Percentiles rank a stretch among this genome's conserved stretches.
These are phyloP conservation scores for Saxidomus purpurata DNA, from an alignment of 1,140 invertebrate genomes.

Conservation along the genomic window DNA sequence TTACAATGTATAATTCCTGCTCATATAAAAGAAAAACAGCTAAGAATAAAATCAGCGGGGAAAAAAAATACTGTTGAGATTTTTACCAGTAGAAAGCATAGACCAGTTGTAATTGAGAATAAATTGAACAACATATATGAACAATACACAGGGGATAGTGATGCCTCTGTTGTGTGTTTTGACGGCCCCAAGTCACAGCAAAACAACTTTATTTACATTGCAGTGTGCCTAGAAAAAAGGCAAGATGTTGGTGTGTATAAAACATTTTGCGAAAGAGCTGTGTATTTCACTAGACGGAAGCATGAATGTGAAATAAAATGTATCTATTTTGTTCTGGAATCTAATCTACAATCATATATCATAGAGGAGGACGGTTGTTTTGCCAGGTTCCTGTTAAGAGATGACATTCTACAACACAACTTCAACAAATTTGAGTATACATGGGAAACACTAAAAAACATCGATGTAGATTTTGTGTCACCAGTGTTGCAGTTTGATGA, in stretches of 20 bases:
- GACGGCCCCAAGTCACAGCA: neutral
- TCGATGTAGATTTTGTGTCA: neutral
- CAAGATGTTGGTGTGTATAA: neutral
- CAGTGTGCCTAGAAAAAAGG: neutral
- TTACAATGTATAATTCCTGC: neutral
- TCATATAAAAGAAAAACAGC: neutral
- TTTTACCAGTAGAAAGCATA: neutral
- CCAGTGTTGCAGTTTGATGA: neutral
- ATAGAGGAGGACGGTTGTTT: neutral
- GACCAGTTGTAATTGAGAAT: neutral
- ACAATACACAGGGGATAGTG: neutral
- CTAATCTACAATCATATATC: neutral
- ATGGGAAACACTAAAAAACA: neutral
- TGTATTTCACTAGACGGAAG: neutral
- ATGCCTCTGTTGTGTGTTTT: neutral
- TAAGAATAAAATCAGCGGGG: neutral
- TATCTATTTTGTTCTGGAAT: neutral
- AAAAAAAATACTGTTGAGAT: neutral
- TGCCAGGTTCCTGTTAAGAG: neutral
- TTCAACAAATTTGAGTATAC: neutral
- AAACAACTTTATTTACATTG: neutral
- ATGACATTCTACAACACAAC: neutral
- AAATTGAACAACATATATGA: neutral
- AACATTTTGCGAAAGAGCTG: neutral
- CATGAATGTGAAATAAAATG: neutral